These are phyloP conservation scores for Acrocephalus kingi DNA, from an alignment of 2,113 vertebrate genomes.

Conservation along the genomic window DNA sequence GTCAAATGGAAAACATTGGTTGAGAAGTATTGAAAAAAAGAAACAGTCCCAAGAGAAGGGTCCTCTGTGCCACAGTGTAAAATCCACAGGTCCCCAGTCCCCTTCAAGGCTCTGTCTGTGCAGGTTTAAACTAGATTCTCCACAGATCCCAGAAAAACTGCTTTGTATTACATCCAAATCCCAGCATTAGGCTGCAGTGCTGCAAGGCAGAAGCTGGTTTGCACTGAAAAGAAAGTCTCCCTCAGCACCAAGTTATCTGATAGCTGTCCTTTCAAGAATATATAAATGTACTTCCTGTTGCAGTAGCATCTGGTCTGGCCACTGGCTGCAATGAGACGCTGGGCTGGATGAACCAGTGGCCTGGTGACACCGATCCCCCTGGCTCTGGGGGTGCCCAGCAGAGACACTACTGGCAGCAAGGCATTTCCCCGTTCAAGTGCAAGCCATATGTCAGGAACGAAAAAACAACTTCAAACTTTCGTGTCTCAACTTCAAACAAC, in stretches of 20 bases:
- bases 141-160: slow-evolving; percentile 8
- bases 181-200: background rate
- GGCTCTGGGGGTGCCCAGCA: background rate
- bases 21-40: background rate
- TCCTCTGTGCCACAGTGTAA: background rate
- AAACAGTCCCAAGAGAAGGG: background rate
- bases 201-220: background rate
- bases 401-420: background rate
- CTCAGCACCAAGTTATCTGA: background rate
- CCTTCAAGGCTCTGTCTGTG: background rate
- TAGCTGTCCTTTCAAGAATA: background rate
- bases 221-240: background rate
- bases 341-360: background rate
- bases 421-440: background rate
- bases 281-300: background rate
- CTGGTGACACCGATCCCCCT: background rate
- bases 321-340: background rate
- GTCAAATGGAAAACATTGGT: slow-evolving; percentile 29
- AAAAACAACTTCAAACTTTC: background rate
- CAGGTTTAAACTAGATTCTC: slow-evolving; percentile 7
- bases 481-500: background rate
- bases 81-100: background rate
- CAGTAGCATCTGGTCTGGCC: background rate
- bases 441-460: background rate
- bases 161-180: background rate